Conservation (phyloP, 1,140 invertebrate genomes). For the Rhopalosiphum maidis region DNA sequence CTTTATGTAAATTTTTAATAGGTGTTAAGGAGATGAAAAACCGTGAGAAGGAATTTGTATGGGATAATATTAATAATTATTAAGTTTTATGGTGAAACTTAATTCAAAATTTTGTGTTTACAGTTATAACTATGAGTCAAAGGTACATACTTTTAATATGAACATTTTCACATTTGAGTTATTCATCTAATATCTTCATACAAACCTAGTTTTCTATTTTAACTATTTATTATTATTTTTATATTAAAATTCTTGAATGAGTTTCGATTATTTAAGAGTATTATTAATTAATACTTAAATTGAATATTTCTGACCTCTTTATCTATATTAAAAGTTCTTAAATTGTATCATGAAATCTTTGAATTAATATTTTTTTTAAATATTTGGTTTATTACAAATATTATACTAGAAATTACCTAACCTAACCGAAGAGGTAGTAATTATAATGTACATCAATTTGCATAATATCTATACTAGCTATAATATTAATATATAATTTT, state of each 20-base stretch:
- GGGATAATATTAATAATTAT: neutral
- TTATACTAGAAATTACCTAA: too few relatives aligned
- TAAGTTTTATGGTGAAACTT: neutral
- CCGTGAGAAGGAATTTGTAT: neutral
- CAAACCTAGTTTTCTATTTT: too few relatives aligned
- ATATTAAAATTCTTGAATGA: neutral
- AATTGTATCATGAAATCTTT: neutral
- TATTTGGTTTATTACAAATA: too few relatives aligned
- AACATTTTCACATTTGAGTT: neutral
- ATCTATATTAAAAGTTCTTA: neutral
- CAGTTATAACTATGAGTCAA: too few relatives aligned
- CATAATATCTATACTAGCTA: neutral
- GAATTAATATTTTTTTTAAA: neutral
- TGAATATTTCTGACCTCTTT: neutral
- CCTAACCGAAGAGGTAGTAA: too few relatives aligned
- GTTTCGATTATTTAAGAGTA: neutral
- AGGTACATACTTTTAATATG: neutral
- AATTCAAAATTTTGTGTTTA: too few relatives aligned
- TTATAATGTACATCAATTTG: too few relatives aligned
- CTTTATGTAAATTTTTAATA: neutral
- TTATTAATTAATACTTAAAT: neutral
- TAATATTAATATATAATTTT: neutral
- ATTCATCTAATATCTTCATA: neutral
- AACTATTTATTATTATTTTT: neutral
- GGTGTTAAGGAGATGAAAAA: neutral